Evolutionary conservation across 2,888 invertebrate genomes (phyloP), one percentile per base, ranked within the genome.

Genomic region (Andrena haemorrhoa): DNA sequence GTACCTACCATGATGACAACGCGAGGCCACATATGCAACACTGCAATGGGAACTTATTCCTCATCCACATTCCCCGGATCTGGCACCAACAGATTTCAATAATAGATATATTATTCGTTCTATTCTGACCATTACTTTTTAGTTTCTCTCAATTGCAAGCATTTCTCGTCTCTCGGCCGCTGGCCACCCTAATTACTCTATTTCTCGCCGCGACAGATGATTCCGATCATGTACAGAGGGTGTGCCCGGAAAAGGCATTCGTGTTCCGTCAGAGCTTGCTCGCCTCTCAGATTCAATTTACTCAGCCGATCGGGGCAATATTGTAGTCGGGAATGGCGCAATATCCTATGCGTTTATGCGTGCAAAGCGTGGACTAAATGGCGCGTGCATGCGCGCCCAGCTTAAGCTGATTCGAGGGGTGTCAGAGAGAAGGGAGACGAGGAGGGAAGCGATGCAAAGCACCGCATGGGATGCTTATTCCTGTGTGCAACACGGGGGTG

Each of bases 361-460:
- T 51, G 74, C 66, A 72, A 81, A 75, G 76, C 81, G 60, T 23
- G 49, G 73, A 75, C 79, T 85, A 89, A 91, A 92, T 90, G 91
- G 90, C 84, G 89, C 92, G 86, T 85, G 82, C 73, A 90, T 84
- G 88, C 90, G 86, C 76, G 84, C 72, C 74, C 77, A 76, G 72
- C 74, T 75, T 89, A 89, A 88, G 85, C 86, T 82, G 84, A 77
- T 86, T 74, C 73, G 61, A 70, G 79, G 66, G 77, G 29, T 31
- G 23, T 35, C 35, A 6, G 63, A 16, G 70, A 20, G 72, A 20
- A 10, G 66, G 53, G 69, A 0, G 70, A 33, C 56, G 63, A 51
- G 33, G 56, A 51, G 63, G 63, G 58, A 35, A 26, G 56, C 49
- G 66, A 63, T 69, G 73, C 72, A 64, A 47, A 61, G 66, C 73